Conservation (phyloP, 1,140 invertebrate genomes). For the Babylonia areolata region DNA sequence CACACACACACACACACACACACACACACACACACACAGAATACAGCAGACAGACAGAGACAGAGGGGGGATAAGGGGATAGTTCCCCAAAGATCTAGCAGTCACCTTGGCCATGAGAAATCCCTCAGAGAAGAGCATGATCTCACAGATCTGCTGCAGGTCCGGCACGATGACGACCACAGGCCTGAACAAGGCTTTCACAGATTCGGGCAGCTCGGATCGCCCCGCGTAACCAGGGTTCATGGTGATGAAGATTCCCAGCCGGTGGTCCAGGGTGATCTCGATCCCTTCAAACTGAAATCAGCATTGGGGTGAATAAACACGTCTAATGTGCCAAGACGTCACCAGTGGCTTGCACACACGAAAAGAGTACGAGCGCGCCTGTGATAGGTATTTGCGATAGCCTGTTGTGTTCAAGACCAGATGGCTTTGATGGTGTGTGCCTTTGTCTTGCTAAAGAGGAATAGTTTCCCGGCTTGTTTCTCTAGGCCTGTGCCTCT, state of each 20-base stretch:
- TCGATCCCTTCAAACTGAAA: slow-evolving; percentile 88
- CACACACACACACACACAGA: background rate
- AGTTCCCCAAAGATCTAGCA: background rate
- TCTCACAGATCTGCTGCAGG: slow-evolving; percentile 91
- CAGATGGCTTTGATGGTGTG: too few relatives aligned
- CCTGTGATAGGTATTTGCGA: too few relatives aligned
- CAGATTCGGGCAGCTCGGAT: slow-evolving; percentile 91
- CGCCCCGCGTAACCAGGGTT: slow-evolving; percentile 93
- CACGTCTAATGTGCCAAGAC: too few relatives aligned
- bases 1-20: background rate
- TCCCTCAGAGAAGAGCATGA: slow-evolving; percentile 93
- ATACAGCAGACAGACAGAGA: background rate
- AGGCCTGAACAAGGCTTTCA: slow-evolving; percentile 91
- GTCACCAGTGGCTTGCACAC: too few relatives aligned
- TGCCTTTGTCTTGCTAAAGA: too few relatives aligned
- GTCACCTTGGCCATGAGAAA: slow-evolving; percentile 83
- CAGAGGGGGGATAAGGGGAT: background rate
- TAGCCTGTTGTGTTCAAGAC: too few relatives aligned
- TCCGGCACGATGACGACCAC: slow-evolving; percentile 93
- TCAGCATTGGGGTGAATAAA: too few relatives aligned
- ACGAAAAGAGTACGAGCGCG: too few relatives aligned
- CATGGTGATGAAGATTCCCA: slow-evolving; percentile 96
- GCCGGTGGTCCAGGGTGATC: slow-evolving; percentile 87
- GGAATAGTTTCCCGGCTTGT: too few relatives aligned
- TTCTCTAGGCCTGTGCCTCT: too few relatives aligned